Evolutionary conservation across 2,888 invertebrate genomes (phyloP), one percentile per base, ranked within the genome.

Genomic region (Leucoma salicis): DNA sequence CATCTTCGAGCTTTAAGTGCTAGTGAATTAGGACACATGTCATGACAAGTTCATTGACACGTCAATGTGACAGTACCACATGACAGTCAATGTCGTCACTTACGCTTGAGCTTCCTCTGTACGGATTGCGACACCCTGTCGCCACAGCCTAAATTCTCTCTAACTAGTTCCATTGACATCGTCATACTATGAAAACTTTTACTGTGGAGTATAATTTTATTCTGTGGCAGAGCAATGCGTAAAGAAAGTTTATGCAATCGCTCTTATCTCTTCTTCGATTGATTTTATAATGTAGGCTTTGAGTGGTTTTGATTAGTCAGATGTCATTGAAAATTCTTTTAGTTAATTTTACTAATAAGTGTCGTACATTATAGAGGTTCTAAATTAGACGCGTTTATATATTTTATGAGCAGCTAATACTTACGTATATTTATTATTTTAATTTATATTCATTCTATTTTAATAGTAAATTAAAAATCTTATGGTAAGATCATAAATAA

Each of bases 41-140:
- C 61, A 66, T 57, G 58, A 66, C 61, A 66, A 71, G 81, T 78
- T 82, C 84, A 75, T 73, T 81, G 82, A 80, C 82, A 72, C 70
- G 55, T 75, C 70, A 66, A 32, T 41, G 77, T 76, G 64, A 74
- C 61, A 29, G n/a, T 21, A 29, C 10, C 7, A 25, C 29, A 77
- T 74, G 78, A 61, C 51, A 50, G 16, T 74, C 75, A 74, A 69
- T 74, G 74, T 72, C 72, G 72, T 65, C 67, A 74, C 56, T 51
- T 57, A 61, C 65, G 57, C 58, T 53, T 66, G 54, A 42, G 56
- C 61, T 57, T 58, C 61, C 48, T 55, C 53, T 41, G 37, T 31
- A 24, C 38, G 28, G 29, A 46, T 61, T 61, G 57, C 61, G 57
- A 59, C 59, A 58, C 44, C 41, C 39, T 33, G 14, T 39, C 12